Percentiles rank a stretch among this genome's conserved stretches.
Evolutionary conservation across 2,888 invertebrate genomes (phyloP).

Genomic region (Uropetala carovei): DNA sequence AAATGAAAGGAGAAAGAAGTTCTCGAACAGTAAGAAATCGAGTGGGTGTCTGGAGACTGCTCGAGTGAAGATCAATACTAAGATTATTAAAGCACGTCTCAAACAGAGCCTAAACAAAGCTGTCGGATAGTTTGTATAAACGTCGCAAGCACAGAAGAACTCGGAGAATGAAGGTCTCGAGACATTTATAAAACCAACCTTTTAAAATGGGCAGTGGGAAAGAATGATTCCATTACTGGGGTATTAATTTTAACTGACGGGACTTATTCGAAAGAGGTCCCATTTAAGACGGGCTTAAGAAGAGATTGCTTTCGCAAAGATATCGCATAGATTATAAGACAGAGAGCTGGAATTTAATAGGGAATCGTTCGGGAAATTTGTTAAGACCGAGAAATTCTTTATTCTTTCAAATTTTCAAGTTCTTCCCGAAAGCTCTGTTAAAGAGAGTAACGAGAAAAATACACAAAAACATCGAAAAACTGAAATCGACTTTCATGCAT

Average conservation of each 20-base stretch:
- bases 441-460: too few species aligned
- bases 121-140: conserved; percentile 39
- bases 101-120: neutral
- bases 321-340: too few species aligned
- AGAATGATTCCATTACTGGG: neutral
- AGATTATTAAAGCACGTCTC: neutral
- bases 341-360: too few species aligned
- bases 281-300: neutral
- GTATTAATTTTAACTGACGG: neutral
- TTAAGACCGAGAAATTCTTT: too few species aligned
- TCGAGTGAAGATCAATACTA: conserved; percentile 35
- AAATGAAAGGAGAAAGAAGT: neutral
- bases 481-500: too few species aligned
- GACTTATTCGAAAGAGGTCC: neutral
- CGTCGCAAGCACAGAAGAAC: neutral
- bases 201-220: neutral
- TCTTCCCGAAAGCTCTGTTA: too few species aligned
- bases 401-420: too few species aligned
- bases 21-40: neutral
- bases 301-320: neutral
- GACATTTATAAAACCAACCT: neutral
- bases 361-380: too few species aligned
- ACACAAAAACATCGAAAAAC: too few species aligned
- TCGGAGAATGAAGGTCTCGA: neutral
- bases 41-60: conserved; percentile 1